A percentile compares a stretch with the other conserved stretches of the same genome.
phyloP scores from a whole-genome alignment of 37 sponge, comb jelly and placozoan species.

The Spongilla lacustris region DNA sequence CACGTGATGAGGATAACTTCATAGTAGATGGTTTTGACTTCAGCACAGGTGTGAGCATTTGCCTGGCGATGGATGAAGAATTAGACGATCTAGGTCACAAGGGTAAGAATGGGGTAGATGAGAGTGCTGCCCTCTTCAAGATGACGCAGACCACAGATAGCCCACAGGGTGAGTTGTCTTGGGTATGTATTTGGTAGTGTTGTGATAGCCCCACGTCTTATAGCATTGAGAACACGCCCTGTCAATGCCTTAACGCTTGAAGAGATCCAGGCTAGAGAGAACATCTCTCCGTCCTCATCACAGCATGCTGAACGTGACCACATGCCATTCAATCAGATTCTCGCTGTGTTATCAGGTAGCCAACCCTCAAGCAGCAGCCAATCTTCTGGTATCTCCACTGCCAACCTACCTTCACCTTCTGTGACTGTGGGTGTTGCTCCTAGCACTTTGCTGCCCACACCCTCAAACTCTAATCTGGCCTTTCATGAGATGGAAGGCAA shows the following conservation, averaged over 20 bases:
- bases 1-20: conserved; percentile 32
- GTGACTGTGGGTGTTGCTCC: not conserved
- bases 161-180: not conserved
- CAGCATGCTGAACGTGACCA: conserved; percentile 9
- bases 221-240: conserved; percentile 9
- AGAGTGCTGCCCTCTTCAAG: not conserved
- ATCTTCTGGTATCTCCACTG: not conserved
- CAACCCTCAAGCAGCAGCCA: conserved; percentile 5
- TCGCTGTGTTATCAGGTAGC: conserved; percentile 52
- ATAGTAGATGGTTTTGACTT: conserved; percentile 77
- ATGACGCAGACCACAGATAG: not conserved
- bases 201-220: not conserved
- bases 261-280: conserved; percentile 63
- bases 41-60: conserved; percentile 72
- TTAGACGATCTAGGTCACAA: conserved; percentile 25
- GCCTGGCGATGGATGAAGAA: conserved; percentile 48
- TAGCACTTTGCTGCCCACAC: not conserved
- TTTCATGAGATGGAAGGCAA: not conserved
- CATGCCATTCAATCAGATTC: conserved; percentile 59
- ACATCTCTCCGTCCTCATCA: conserved; percentile 22
- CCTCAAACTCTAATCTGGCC: not conserved
- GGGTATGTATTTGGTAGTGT: not conserved
- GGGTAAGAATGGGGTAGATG: not conserved
- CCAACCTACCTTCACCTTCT: not conserved
- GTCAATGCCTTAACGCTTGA: conserved; percentile 73